Evolutionary conservation across 2,797 vertebrate species (phyloP).

Genomic region (Premnoplex brunnescens): DNA sequence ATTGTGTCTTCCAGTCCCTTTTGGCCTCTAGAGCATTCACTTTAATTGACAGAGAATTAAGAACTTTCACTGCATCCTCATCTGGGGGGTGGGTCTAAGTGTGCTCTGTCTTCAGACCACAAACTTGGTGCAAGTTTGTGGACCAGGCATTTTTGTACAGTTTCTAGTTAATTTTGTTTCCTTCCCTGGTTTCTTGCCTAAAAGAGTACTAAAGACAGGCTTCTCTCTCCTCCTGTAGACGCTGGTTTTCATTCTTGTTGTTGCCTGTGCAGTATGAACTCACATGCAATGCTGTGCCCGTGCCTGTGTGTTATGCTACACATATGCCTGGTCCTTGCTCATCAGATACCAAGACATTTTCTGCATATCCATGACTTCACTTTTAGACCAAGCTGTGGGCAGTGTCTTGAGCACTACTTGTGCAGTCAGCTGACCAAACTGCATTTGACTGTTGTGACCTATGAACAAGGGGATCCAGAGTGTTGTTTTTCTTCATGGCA

Average conservation of each 20-base stretch:
- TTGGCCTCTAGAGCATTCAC: background rate
- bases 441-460: background rate
- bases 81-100: background rate
- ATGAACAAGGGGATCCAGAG: background rate
- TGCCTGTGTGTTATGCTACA: background rate
- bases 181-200: background rate
- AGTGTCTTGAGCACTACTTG: background rate
- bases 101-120: background rate
- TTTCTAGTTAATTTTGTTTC: background rate
- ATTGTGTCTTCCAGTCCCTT: background rate
- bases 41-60: background rate
- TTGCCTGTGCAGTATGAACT: background rate
- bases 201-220: background rate
- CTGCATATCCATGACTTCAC: background rate
- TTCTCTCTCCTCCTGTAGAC: background rate
- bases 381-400: background rate
- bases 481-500: background rate
- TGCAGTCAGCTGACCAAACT: background rate
- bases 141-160: background rate
- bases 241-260: accelerated
- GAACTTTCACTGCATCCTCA: background rate
- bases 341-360: background rate
- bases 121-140: background rate
- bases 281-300: accelerated
- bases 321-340: background rate